Evolutionary conservation across 2,888 invertebrate genomes (phyloP), one percentile per base, ranked within the genome.

Genomic region (Cheilosia vernalis): DNA sequence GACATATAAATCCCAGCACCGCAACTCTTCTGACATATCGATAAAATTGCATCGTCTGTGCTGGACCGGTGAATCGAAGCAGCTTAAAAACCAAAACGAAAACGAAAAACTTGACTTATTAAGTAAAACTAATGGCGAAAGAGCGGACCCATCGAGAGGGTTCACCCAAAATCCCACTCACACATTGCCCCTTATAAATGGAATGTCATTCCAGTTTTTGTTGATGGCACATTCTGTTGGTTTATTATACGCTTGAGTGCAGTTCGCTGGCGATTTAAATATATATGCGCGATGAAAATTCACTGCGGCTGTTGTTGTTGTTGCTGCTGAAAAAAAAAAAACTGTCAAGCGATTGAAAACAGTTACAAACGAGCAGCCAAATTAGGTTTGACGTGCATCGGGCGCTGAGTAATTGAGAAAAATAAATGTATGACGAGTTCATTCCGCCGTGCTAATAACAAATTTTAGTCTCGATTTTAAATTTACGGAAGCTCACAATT

Each of bases 1-100:
- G 84, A 81, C 76, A 61, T 66, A 70, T 53, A 79, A 61, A 64
- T 82, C 56, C 76, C 56, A 15, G 17, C 42, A 24, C 55, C 40
- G 47, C 21, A 66, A 37, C 61, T 84, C 73, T 17, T 40, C 30
- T 63, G 61, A 84, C 55, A 30, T 55, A 69, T 80, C 58, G 56
- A 76, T 77, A 76, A 51, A 81, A 69, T 64, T 64, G 13, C 24
- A 33, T 44, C 40, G 24, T 17, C 40, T 33, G 70, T 6, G n/a
- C 47, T 6, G 7, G 24, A 27, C 33, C 33, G 21, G 19, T 7
- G 47, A 13, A 37, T 37, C 37, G 13, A 37, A 30, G 42, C 72
- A 40, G 30, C 61, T 30, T 15, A 51, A 53, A 53, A 42, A 21
- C 60, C 40, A 51, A 55, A 49, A n/a, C 60, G 24, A 40, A 33